Base-by-base conservation (phyloP, 2,888 invertebrate species). In the Micoletzkya japonica region DNA sequence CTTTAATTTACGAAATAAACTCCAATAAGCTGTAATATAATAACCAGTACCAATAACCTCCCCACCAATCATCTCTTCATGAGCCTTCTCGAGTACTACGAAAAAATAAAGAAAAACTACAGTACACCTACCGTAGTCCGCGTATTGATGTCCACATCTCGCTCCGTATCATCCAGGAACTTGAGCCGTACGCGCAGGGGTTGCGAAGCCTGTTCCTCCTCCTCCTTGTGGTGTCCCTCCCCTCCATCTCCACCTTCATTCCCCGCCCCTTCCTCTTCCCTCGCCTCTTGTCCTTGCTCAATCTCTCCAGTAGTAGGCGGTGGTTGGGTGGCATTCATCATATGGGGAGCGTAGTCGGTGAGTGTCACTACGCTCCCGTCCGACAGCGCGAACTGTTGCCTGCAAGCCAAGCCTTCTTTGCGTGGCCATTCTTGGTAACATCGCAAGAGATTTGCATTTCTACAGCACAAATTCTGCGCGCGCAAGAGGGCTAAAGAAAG, bases 81-180 rank as follows among this genome's bases (percentile, higher is more conserved):
- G 44, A 44, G 10, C 14, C 44, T 44, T 14, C 10, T 20, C 10
- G 44, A 20, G 14, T 14, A 44, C 20, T 44, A 44, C 10, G 10
- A 20, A 44, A 14, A 14, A 44, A 44, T 20, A 44, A 44, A 14
- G 10, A 54, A 26, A 24, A n/a, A 7, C 17, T 17, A 7, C 10
- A 59, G 10, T 32, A 10, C 10, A 28, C 28, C 6, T 26, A 67
- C 37, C 36, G 26, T 37, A 30, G 52, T 10, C 26, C 30, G 37
- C 10, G 24, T 32, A 14, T 14, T 14, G 10, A 59, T 59, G 28
- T 67, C 67, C 17, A 56, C 28, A 39, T 67, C 56, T 34, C 10
- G 36, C 34, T 28, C 39, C 6, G 37, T 67, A 39, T 67, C 67
- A 56, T 67, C 67, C 28, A 67, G 44, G 56, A 67, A 67, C 37